Base-by-base conservation (phyloP, 2,113 vertebrate genomes). In the Circaetus gallicus region DNA sequence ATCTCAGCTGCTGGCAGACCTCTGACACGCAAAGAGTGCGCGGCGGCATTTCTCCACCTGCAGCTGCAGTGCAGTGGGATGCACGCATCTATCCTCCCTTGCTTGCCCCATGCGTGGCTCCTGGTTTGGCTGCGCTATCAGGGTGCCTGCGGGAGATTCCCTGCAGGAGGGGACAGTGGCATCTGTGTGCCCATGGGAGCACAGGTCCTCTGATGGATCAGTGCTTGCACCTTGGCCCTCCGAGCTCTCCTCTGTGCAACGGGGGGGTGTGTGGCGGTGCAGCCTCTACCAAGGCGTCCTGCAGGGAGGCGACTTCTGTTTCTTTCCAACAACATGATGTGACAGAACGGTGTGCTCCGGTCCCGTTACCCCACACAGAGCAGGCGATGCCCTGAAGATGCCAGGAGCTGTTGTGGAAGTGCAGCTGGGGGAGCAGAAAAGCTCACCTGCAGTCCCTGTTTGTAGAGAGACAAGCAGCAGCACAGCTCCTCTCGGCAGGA, bases 201-300 rank as follows among this genome's bases (percentile, higher is more conserved):
- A 7, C 32, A 45, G 53, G 14, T 31, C n/a, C n/a, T 59, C 42
- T 59, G 28, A 13, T 31, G 29, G 22, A 40, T 7, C 38, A 36
- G 15, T 0, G 3, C 31, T 80, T 52, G 45, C 16, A 25, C n/a
- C 55, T 50, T 21, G 58, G 59, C 11, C 5, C 42, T 36, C 34
- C 12, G 4, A 12, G 4, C 6, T 66, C 19, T 13, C 1, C 12
- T 38, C 29, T 26, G 26, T 0, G 20, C 15, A 11, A 34, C 2
- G 15, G 15, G 3, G 9, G 12, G 0, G 2, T 1, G 3, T 29
- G 9, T n/a, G 22, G 40, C 47, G 29, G 32, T 7, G 9, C 9
- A 65, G 4, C 10, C 6, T 28, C 28, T 15, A 2, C 40, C 29
- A 18, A 79, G 62, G 22, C 34, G 79, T 71, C 28, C 22, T 47